Percentiles rank a stretch among this genome's conserved stretches.
Evolutionary conservation across 53 echinoderm and acorn worm genomes (phyloP).

Genomic region (Zoroaster sp.): DNA sequence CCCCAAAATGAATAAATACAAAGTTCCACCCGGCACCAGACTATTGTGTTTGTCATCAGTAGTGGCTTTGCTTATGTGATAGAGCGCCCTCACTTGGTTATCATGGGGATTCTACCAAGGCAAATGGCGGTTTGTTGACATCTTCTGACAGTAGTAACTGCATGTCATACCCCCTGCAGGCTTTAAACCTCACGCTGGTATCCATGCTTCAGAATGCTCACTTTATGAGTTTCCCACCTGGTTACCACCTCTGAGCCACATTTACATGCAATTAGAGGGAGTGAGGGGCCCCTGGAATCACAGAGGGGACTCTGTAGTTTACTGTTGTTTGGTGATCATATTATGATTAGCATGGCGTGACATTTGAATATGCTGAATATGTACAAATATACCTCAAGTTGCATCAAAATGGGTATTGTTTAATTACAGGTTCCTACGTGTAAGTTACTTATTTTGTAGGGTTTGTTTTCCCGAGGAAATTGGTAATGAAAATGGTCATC

Average conservation of each 20-base stretch:
- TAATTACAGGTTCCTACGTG: too few relatives aligned
- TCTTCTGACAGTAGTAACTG: neutral
- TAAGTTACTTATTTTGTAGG: too few relatives aligned
- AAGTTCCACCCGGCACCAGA: neutral
- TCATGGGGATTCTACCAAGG: neutral
- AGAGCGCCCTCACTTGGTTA: constrained; percentile 37
- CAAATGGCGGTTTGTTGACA: neutral
- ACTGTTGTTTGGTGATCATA: neutral
- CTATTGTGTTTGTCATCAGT: neutral
- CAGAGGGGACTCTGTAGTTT: neutral
- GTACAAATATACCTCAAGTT: too few relatives aligned
- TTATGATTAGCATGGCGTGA: neutral
- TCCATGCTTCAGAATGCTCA: neutral
- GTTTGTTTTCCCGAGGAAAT: too few relatives aligned
- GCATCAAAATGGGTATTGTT: too few relatives aligned
- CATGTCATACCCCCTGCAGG: neutral
- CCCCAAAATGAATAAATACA: neutral
- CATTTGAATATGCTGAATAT: neutral
- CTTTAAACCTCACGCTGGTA: neutral
- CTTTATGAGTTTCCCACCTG: neutral
- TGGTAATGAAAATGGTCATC: too few relatives aligned
- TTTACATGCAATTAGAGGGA: neutral
- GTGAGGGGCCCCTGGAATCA: neutral
- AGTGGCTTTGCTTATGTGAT: neutral
- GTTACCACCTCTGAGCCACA: neutral